A percentile compares a stretch with the other conserved stretches of the same genome.
Evolutionary conservation across 2,797 vertebrate genomes (phyloP).

Genomic region (Cygnus olor): DNA sequence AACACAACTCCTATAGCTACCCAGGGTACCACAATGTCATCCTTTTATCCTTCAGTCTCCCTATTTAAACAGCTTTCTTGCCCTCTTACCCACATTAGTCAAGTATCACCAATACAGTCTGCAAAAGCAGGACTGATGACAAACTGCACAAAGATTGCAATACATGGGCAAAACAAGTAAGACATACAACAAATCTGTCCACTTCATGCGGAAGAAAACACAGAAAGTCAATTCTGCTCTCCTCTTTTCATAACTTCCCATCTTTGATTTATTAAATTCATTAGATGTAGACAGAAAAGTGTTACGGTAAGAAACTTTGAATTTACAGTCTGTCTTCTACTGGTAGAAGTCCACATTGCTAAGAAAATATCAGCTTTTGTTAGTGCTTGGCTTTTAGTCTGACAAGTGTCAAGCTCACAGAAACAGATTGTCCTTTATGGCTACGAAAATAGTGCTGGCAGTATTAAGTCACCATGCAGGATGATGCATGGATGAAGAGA

Average conservation of each 20-base stretch:
- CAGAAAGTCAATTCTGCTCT: neutral
- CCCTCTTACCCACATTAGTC: neutral
- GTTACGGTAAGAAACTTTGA: neutral
- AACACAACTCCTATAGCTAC: neutral
- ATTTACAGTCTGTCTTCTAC: neutral
- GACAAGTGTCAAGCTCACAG: neutral
- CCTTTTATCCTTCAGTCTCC: neutral
- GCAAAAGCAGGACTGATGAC: neutral
- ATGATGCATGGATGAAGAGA: neutral
- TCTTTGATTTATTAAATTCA: conserved; percentile 1
- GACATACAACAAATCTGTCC: neutral
- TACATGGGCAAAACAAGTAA: neutral
- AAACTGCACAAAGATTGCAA: neutral
- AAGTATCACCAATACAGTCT: neutral
- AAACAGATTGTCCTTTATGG: neutral
- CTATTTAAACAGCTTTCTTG: neutral
- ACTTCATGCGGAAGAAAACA: neutral
- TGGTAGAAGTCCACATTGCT: neutral
- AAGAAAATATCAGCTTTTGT: conserved; percentile 20
- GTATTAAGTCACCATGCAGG: neutral
- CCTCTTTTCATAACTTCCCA: neutral
- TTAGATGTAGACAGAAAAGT: neutral
- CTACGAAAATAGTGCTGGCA: neutral
- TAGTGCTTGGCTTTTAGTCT: conserved; percentile 5
- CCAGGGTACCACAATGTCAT: neutral